A percentile compares a stretch with the other conserved stretches of the same genome.
Conservation (phyloP, 1,140 invertebrate genomes). For the Neelides sp. region DNA sequence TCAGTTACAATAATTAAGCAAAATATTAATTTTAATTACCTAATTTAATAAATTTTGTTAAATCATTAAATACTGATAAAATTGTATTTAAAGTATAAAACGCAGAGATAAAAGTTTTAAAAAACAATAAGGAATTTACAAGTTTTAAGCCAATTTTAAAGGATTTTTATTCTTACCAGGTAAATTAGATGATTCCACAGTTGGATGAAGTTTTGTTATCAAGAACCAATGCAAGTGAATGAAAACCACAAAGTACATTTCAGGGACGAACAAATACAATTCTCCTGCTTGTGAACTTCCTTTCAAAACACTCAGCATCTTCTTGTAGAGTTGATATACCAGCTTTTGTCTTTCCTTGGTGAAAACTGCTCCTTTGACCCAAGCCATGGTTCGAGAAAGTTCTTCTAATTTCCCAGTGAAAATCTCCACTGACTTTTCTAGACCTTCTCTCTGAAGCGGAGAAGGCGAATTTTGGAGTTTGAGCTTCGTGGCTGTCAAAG, state of each 20-base stretch:
- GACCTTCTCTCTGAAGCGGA: constrained; percentile 38
- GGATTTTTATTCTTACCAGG: constrained; percentile 36
- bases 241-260: constrained; percentile 63
- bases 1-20: constrained; percentile 16
- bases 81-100: background rate
- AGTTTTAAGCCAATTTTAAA: background rate
- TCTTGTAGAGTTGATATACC: constrained; percentile 47
- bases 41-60: background rate
- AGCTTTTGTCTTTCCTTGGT: constrained; percentile 47
- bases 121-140: background rate
- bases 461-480: constrained; percentile 29
- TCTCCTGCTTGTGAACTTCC: constrained; percentile 46
- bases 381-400: constrained; percentile 48
- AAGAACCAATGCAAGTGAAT: constrained; percentile 51
- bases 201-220: constrained; percentile 50
- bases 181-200: constrained; percentile 44
- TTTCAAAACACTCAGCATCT: constrained; percentile 44
- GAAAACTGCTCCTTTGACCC: constrained; percentile 48
- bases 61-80: background rate
- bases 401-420: constrained; percentile 47
- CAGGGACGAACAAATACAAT: constrained; percentile 65
- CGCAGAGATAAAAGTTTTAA: too few species aligned
- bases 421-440: constrained; percentile 39
- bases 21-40: background rate
- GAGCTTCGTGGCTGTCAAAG: constrained; percentile 35